Base-by-base conservation (phyloP, 1,140 invertebrate species). In the Probaryconus sp. region DNA sequence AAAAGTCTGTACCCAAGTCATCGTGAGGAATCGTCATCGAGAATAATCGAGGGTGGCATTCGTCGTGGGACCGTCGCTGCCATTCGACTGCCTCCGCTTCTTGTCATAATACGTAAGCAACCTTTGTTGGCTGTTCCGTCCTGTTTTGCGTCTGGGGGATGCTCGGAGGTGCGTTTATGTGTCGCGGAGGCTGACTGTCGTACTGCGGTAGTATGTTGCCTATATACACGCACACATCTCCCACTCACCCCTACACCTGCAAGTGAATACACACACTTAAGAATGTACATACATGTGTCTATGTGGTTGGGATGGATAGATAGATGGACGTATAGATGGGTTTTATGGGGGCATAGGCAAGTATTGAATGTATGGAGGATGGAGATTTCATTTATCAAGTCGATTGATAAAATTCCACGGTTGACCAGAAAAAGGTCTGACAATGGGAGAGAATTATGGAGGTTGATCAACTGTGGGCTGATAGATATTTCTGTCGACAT, bases 401-500 rank as follows among this genome's bases (percentile, higher is more conserved):
- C 21, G 26, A 6, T 7, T 33, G 56, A 61, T 61, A 45, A 61
- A n/a, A n/a, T n/a, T n/a, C 48, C 48, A 28, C 14, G 9, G 47
- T n/a, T 31, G 47, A 21, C n/a, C n/a, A n/a, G n/a, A 51, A 51
- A 53, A 53, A 24, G 53, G 35, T 1, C 10, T 48, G 61, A 53
- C 61, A 64, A 64, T 64, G 38, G 45, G 9, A n/a, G 45, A 17
- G 58, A 63, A 35, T 50, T 63, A 63, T 50, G 45, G 58, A 42
- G 33, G 11, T 63, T n/a, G n/a, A n/a, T n/a, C n/a, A 45, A 63
- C 45, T 50, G 24, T 40, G 48, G 16, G 16, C 37, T 45, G 40
- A 65, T 65, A 55, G 53, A 55, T 47, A 24, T 26, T n/a, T n/a
- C n/a, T n/a, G n/a, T 9, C 20, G 0, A 42, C n/a, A n/a, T n/a